Conservation (phyloP, 2,888 invertebrate species). For the Lasioglossum calceatum region DNA sequence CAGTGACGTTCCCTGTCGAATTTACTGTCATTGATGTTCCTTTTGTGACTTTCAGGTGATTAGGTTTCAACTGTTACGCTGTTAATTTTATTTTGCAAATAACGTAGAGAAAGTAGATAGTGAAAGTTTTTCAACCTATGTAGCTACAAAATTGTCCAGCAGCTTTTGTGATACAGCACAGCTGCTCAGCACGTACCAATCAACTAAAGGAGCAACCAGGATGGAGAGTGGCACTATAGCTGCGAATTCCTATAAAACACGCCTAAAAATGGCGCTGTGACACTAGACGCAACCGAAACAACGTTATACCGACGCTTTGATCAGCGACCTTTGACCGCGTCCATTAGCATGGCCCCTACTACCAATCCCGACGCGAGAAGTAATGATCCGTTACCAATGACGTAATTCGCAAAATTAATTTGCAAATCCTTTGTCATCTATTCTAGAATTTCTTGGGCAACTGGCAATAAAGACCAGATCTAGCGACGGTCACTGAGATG, state of each 20-base stretch:
- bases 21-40: not conserved
- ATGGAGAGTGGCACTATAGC: not conserved
- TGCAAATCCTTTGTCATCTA: not conserved
- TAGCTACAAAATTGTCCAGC: too few relatives aligned
- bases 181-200: not conserved
- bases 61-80: not conserved
- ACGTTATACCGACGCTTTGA: slow-evolving; percentile 51
- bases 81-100: not conserved
- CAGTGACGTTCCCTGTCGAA: not conserved
- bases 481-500: not conserved
- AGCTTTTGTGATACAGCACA: too few relatives aligned
- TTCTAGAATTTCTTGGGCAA: not conserved
- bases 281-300: slow-evolving; percentile 24
- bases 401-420: slow-evolving; percentile 47
- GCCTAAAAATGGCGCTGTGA: not conserved
- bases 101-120: not conserved
- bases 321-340: slow-evolving; percentile 53
- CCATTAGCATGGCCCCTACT: slow-evolving; percentile 67
- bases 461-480: not conserved
- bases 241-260: not conserved
- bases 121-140: not conserved
- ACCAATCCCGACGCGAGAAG: slow-evolving; percentile 52
- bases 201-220: not conserved
- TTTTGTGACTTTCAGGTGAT: not conserved
- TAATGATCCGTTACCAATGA: slow-evolving; percentile 55